Percentiles rank a stretch among this genome's conserved stretches.
Evolutionary conservation across 2,113 vertebrate genomes (phyloP).

Genomic region (Heterotilapia buettikoferi): DNA sequence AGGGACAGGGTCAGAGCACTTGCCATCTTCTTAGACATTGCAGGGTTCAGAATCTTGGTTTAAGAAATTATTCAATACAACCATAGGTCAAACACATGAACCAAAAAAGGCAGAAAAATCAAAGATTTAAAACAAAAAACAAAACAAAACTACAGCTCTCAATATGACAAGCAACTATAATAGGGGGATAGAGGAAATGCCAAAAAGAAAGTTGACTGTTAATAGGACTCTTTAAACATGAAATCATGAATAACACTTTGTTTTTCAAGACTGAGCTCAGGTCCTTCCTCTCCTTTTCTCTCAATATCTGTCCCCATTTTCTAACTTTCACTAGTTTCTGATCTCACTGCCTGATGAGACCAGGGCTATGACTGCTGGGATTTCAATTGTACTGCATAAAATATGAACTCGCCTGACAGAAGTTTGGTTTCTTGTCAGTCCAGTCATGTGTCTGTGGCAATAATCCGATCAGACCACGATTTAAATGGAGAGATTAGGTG

Average conservation of each 20-base stretch:
- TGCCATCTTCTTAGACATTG: neutral
- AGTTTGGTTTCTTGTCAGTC: neutral
- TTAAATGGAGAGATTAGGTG: neutral
- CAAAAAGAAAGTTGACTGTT: neutral
- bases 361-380: neutral
- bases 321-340: neutral
- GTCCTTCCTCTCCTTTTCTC: neutral
- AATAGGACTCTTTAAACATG: neutral
- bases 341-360: neutral
- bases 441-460: neutral
- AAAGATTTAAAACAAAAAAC: neutral
- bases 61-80: neutral
- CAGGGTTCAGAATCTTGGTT: neutral
- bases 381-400: neutral
- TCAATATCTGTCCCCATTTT: neutral
- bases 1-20: neutral
- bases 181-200: neutral
- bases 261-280: neutral
- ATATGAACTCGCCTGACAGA: neutral
- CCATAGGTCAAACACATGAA: neutral
- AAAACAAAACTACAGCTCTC: neutral
- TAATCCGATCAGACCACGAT: neutral
- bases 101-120: neutral
- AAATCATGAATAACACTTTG: neutral
- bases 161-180: neutral